Base-by-base conservation (phyloP, 2,888 invertebrate genomes). In the Vanessa cardui region DNA sequence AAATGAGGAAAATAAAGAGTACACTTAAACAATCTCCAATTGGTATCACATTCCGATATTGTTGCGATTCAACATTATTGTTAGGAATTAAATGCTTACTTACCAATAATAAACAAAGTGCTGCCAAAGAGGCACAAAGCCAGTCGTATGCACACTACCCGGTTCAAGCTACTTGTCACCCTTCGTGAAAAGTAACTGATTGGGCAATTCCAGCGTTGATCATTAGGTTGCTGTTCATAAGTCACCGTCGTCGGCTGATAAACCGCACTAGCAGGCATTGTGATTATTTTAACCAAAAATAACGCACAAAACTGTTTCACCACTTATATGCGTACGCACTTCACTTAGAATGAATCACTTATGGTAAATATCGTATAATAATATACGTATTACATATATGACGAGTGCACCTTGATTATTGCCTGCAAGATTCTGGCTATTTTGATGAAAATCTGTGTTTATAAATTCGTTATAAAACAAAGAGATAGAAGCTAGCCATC, bases 241-340 rank as follows among this genome's bases (percentile, higher is more conserved):
- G 96, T 96, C 74, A 96, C 96, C 74, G 96, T 96, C 71, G 96
- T 96, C 18, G 96, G 96, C 84, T 96, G 96, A 88, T 96, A 96
- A 59, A 96, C 96, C 70, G 96, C 95, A 83, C 95, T 95, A 66
- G 94, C 93, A 75, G 95, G 95, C 95, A 95, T 95, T 83, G 87
- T 94, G 78, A 76, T 66, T 67, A 66, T 62, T 71, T 72, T 74
- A 67, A 60, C 72, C 58, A 80, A 73, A 62, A 72, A 67, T 68
- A 63, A 68, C 70, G 63, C 60, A 66, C 66, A 66, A 66, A 69
- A 66, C 21, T 58, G 65, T 65, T 69, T 61, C 63, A 68, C 64
- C 66, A 68, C 65, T 64, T 69, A 52, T 66, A 61, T 64, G 64
- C 60, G 68, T 65, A 68, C 63, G 66, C 73, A 75, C 76, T 73